A percentile compares a stretch with the other conserved stretches of the same genome.
phyloP scores from a whole-genome alignment of 2,113 vertebrate genomes.

The Cyanoramphus novaezelandiae region DNA sequence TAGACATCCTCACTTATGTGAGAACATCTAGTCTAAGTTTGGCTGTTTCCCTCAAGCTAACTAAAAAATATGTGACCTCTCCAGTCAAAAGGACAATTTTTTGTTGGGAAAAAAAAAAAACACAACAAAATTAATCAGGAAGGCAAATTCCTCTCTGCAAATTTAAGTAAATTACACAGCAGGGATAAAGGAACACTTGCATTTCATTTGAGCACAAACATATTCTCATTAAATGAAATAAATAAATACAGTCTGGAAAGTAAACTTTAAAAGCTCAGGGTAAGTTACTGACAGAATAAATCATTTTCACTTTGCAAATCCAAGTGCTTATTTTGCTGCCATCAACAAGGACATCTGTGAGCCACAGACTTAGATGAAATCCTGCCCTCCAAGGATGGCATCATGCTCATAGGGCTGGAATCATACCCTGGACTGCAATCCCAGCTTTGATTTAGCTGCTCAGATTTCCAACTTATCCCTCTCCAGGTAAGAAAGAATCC shows the following conservation, averaged over 20 bases:
- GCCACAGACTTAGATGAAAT: background rate
- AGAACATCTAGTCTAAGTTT: background rate
- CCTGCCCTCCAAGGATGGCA: background rate
- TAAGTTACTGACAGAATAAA: background rate
- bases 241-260: background rate
- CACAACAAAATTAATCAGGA: background rate
- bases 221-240: background rate
- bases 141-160: background rate
- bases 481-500: background rate
- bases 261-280: background rate
- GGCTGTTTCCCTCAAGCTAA: background rate
- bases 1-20: background rate
- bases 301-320: background rate
- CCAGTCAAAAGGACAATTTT: background rate
- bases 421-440: background rate
- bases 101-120: background rate
- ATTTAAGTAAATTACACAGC: background rate
- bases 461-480: background rate
- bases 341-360: background rate
- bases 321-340: background rate
- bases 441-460: background rate
- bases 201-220: background rate
- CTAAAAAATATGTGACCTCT: background rate
- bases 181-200: background rate
- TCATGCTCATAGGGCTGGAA: rapidly evolving